A percentile compares a stretch with the other conserved stretches of the same genome.
Conservation (phyloP, 1,140 invertebrate species). For the Pantala flavescens region DNA sequence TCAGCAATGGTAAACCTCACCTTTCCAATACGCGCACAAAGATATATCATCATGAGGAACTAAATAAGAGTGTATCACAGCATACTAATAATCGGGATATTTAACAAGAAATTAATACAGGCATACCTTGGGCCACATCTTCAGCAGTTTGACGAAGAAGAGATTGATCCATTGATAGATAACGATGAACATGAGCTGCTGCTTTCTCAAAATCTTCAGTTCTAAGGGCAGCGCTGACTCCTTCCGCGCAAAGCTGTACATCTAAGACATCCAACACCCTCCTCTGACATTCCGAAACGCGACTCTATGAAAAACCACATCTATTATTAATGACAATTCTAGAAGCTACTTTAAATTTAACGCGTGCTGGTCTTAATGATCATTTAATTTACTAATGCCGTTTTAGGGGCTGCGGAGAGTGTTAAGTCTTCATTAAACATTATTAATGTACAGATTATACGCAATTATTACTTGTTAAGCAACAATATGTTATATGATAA, state of each 20-base stretch:
- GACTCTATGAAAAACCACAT: slow-evolving; percentile 45
- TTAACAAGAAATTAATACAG: too few species aligned
- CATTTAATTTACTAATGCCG: not conserved
- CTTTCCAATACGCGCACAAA: too few species aligned
- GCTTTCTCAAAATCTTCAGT: slow-evolving; percentile 90
- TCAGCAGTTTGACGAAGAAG: slow-evolving; percentile 68
- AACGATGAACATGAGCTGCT: slow-evolving; percentile 89
- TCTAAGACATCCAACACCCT: slow-evolving; percentile 94
- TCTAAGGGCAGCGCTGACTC: slow-evolving; percentile 81
- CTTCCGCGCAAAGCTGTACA: slow-evolving; percentile 89
- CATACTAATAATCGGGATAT: too few species aligned
- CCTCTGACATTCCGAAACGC: slow-evolving; percentile 89
- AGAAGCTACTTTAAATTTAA: slow-evolving; percentile 35
- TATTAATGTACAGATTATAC: not conserved
- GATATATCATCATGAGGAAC: too few species aligned
- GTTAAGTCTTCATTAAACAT: not conserved
- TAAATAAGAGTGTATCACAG: too few species aligned
- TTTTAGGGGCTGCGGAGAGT: not conserved
- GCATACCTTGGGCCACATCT: slow-evolving; percentile 53
- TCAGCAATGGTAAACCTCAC: too few species aligned
- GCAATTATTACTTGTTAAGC: not conserved
- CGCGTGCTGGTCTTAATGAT: not conserved
- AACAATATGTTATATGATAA: slow-evolving; percentile 16
- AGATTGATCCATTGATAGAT: slow-evolving; percentile 88
- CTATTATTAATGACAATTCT: slow-evolving; percentile 18